phyloP scores from a whole-genome alignment of 2,113 vertebrate genomes.

The Oryzias melastigma region DNA sequence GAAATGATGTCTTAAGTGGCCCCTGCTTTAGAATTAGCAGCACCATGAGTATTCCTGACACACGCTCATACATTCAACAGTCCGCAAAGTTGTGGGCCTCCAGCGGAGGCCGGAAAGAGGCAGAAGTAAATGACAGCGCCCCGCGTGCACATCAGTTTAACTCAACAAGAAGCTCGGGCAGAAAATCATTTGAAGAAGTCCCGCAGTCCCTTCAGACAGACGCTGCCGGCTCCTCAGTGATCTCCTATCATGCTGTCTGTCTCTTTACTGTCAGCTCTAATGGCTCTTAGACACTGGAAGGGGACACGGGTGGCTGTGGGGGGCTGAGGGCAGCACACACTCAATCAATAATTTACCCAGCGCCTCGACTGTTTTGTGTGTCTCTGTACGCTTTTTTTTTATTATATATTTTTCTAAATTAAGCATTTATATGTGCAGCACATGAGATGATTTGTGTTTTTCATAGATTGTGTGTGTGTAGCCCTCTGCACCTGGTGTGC shows the following conservation, averaged over 20 bases:
- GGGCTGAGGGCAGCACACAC: slow-evolving; percentile 46
- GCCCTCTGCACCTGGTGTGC: slow-evolving; percentile 57
- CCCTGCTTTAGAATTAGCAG: slow-evolving; percentile 27
- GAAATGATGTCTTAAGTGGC: slow-evolving; percentile 5
- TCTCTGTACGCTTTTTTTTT: slow-evolving; percentile 4
- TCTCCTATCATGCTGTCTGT: slow-evolving; percentile 64
- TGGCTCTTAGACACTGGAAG: slow-evolving; percentile 50
- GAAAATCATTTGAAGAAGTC: slow-evolving; percentile 66
- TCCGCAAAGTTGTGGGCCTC: slow-evolving; percentile 16
- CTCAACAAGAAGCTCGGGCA: slow-evolving; percentile 62
- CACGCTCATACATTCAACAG: slow-evolving; percentile 7
- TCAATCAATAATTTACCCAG: slow-evolving; percentile 57
- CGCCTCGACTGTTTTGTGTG: slow-evolving; percentile 17
- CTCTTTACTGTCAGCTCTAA: slow-evolving; percentile 68
- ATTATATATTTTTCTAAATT: slow-evolving; percentile 14
- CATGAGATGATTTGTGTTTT: slow-evolving; percentile 45
- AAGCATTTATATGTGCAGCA: slow-evolving; percentile 43
- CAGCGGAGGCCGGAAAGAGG: slow-evolving; percentile 24
- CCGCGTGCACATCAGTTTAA: slow-evolving; percentile 63
- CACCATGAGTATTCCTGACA: slow-evolving; percentile 26
- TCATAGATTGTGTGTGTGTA: slow-evolving; percentile 16
- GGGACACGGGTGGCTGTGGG: slow-evolving; percentile 49
- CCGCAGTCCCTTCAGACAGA: slow-evolving; percentile 57
- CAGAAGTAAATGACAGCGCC: slow-evolving; percentile 49
- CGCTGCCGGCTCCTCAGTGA: slow-evolving; percentile 60